These are phyloP conservation scores for Cheilosia vulpina DNA, from an alignment of 2,888 invertebrate species.

Conservation along the genomic window DNA sequence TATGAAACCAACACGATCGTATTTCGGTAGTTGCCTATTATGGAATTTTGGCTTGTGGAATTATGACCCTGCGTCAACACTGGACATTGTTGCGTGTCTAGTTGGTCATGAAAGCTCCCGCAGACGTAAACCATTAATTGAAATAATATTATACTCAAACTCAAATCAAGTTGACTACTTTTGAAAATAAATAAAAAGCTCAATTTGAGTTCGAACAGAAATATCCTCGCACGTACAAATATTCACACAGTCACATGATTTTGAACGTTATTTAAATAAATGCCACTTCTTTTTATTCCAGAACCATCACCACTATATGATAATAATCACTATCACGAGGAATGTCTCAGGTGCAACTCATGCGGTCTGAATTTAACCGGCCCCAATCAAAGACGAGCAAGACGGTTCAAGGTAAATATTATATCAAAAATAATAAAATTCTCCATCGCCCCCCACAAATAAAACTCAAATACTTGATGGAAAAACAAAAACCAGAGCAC, in stretches of 20 bases:
- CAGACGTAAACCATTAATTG: no score
- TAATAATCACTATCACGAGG: constrained; percentile 98
- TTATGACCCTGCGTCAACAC: no score
- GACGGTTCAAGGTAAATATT: constrained; percentile 85
- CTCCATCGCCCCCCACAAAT: neutral
- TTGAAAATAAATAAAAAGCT: no score
- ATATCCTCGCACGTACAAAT: neutral
- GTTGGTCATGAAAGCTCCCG: no score
- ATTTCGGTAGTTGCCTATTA: no score
- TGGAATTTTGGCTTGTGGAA: no score
- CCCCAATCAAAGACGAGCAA: constrained; percentile 90
- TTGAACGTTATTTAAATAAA: neutral
- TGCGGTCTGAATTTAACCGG: constrained; percentile 97
- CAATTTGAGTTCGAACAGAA: neutral
- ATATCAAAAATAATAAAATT: neutral
- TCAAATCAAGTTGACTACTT: no score
- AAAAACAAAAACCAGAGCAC: neutral
- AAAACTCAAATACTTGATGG: constrained; percentile 14
- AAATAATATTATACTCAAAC: no score
- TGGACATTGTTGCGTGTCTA: no score
- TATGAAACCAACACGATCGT: no score
- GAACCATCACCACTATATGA: constrained; percentile 96
- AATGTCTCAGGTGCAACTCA: constrained; percentile 98
- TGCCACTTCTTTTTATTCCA: constrained; percentile 84
- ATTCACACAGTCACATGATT: neutral